Evolutionary conservation across 92 coral and sea anemone genomes (phyloP).

Genomic region (Bergia puertoricense): DNA sequence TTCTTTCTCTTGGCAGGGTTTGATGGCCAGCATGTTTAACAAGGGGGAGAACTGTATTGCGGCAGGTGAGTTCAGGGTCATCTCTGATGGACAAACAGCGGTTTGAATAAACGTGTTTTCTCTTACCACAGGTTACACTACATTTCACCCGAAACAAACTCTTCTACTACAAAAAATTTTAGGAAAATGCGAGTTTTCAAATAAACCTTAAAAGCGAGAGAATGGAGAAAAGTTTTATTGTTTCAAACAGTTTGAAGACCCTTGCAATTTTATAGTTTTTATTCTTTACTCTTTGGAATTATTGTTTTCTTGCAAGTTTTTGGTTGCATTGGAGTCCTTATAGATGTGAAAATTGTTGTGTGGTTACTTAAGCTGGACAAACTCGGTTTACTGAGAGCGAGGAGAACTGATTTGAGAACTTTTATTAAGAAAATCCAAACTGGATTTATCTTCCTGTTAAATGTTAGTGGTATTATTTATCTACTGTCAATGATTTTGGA

Average conservation of each 20-base stretch:
- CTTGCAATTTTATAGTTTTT: too few species aligned
- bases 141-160: too few species aligned
- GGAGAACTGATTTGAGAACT: not conserved
- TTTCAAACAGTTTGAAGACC: too few species aligned
- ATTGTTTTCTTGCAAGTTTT: not conserved
- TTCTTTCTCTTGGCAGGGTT: conserved; percentile 61
- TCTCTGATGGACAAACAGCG: too few species aligned
- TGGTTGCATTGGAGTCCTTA: not conserved
- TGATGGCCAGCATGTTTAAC: conserved; percentile 99
- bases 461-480: too few species aligned
- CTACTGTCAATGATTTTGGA: not conserved
- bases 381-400: too few species aligned
- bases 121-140: too few species aligned
- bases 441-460: too few species aligned
- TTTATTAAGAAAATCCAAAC: not conserved
- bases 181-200: too few species aligned
- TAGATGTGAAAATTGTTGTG: not conserved
- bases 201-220: too few species aligned
- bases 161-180: too few species aligned
- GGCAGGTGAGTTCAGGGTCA: conserved; percentile 68
- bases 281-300: not conserved
- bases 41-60: conserved; percentile 99
- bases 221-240: too few species aligned
- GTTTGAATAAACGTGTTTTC: not conserved
- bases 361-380: not conserved